Evolutionary conservation across 2,113 vertebrate genomes (phyloP).

Genomic region (Cyphomyrus plagiostoma): DNA sequence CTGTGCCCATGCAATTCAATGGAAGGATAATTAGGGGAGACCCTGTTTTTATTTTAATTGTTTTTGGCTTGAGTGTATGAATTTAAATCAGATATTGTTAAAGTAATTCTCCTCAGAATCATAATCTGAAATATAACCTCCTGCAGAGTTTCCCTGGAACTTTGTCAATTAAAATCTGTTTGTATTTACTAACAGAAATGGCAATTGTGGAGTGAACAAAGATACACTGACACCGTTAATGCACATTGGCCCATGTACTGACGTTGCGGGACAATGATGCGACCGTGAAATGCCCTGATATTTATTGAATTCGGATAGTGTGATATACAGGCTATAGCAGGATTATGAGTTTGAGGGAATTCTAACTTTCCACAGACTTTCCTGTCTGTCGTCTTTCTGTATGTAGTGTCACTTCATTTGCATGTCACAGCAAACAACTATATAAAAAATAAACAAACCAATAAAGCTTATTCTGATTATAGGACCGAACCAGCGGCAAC

Average conservation of each 20-base stretch:
- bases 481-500: neutral
- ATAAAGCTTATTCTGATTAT: neutral
- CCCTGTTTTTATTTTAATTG: neutral
- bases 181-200: neutral
- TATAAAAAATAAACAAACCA: neutral
- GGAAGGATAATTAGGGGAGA: neutral
- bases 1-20: neutral
- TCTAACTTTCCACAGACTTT: neutral
- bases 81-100: neutral
- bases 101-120: neutral
- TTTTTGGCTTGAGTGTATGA: neutral
- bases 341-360: neutral
- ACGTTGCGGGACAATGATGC: neutral
- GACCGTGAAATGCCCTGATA: neutral
- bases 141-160: neutral
- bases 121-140: neutral
- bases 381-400: neutral
- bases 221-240: neutral
- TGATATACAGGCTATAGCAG: neutral
- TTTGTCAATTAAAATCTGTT: neutral
- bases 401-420: neutral
- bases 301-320: neutral
- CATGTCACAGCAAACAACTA: neutral
- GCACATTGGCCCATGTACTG: neutral
- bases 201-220: neutral